These are phyloP conservation scores for Sprattus sprattus DNA, from an alignment of 2,113 vertebrate species.

Conservation along the genomic window DNA sequence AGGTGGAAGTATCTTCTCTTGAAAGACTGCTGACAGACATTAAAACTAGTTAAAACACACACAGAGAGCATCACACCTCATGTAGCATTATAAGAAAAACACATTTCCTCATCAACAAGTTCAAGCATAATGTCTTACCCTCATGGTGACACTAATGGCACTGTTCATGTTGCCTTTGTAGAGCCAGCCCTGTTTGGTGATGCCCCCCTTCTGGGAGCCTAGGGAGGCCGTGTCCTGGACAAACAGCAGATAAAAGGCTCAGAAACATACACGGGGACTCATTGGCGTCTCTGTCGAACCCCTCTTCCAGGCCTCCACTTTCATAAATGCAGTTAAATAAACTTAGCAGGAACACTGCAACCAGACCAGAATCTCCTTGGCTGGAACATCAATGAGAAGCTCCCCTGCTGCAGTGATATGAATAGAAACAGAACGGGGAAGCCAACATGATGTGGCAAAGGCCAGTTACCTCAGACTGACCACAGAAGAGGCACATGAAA, in stretches of 20 bases:
- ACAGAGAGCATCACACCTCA: slow-evolving; percentile 26
- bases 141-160: slow-evolving; percentile 97
- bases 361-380: slow-evolving; percentile 14
- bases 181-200: slow-evolving; percentile 96
- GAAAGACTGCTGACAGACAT: slow-evolving; percentile 82
- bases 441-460: neutral
- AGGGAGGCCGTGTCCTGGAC: slow-evolving; percentile 91
- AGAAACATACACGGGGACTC: neutral
- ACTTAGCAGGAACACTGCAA: slow-evolving; percentile 34
- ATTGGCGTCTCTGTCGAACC: slow-evolving; percentile 22
- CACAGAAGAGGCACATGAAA: neutral
- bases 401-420: neutral
- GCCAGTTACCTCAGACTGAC: neutral
- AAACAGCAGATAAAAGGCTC: slow-evolving; percentile 29
- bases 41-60: neutral
- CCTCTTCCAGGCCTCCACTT: slow-evolving; percentile 32
- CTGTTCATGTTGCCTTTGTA: slow-evolving; percentile 99
- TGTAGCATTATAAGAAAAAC: neutral
- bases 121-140: slow-evolving; percentile 75
- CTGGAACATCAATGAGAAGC: neutral
- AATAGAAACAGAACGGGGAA: neutral
- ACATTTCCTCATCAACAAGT: neutral
- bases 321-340: slow-evolving; percentile 42
- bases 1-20: slow-evolving; percentile 98
- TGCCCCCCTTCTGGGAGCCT: slow-evolving; percentile 94